Evolutionary conservation across 2,797 vertebrate genomes (phyloP), one percentile per base, ranked within the genome.

Genomic region (Leptodactylus fallax): DNA sequence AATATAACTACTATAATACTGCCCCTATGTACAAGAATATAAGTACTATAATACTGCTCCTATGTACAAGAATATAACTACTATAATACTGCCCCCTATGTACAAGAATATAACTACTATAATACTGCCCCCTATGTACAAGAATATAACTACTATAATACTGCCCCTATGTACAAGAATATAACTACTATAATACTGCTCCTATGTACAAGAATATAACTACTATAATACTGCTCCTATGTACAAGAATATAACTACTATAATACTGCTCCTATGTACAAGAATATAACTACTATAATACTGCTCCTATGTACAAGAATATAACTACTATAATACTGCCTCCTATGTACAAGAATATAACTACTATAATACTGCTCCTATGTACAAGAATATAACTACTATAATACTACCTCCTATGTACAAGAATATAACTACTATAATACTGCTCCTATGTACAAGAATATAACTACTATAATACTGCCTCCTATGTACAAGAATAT

Each of bases 391-490:
- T 56, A 56, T 56, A 56, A 56, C 55, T 56, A 56, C 55, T 56
- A 56, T 56, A 56, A 56, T 56, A 56, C 55, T 56, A 11, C 55
- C n/a, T 16, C 55, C 55, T 56, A 56, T 56, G 2, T 56, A 56
- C 55, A 56, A 56, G 55, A 56, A 56, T 56, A 56, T 56, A 56
- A 56, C 55, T 56, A 56, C 55, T 56, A 56, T 56, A 56, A 56
- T 56, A 56, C 55, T 56, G 55, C n/a, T 19, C 21, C 61, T n/a
- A 63, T 63, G 4, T 23, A 63, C 61, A 63, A n/a, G 61, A 63
- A 63, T 63, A 63, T 63, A 63, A 63, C 61, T 63, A 63, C 61
- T 63, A 63, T 63, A 63, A 63, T 67, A 67, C 63, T 67, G 23
- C 63, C 10, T n/a, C 61, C 58, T 61, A 61, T 21, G 10, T 61